A percentile compares a stretch with the other conserved stretches of the same genome.
Conservation (phyloP, 2,888 invertebrate genomes). For the Helobdella robusta region DNA sequence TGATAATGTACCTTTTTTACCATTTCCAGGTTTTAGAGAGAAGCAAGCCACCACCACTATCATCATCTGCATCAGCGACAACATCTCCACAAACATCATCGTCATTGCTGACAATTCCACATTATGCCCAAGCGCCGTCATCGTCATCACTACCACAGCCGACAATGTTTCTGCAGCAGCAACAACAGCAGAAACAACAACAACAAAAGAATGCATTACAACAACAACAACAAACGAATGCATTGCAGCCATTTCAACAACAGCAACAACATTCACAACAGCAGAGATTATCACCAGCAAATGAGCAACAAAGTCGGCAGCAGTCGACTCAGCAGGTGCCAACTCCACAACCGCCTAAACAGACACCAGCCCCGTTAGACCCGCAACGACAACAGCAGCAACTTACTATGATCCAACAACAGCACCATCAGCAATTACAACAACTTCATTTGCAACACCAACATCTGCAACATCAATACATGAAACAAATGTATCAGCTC, state of each 20-base stretch:
- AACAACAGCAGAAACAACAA: no score
- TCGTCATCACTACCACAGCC: no score
- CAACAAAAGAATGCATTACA: no score
- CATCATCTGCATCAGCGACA: no score
- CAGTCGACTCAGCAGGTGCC: not conserved
- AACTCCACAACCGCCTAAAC: not conserved
- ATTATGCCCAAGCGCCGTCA: no score
- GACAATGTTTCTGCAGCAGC: not conserved
- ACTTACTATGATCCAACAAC: not conserved
- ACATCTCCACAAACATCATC: no score
- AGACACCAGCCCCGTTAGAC: not conserved
- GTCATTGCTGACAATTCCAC: no score
- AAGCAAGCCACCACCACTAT: no score
- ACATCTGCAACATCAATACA: no score
- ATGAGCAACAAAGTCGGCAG: not conserved
- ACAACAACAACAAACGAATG: conserved; percentile 8
- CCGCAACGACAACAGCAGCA: conserved; percentile 12
- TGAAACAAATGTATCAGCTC: no score
- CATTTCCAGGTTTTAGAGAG: no score
- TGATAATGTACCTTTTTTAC: no score
- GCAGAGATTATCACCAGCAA: not conserved
- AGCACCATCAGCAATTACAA: not conserved
- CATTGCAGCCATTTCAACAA: not conserved
- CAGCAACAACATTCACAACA: not conserved
- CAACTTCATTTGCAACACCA: conserved; percentile 12